phyloP scores from a whole-genome alignment of 2,888 invertebrate genomes.

The Stenoptilia bipunctidactyla region DNA sequence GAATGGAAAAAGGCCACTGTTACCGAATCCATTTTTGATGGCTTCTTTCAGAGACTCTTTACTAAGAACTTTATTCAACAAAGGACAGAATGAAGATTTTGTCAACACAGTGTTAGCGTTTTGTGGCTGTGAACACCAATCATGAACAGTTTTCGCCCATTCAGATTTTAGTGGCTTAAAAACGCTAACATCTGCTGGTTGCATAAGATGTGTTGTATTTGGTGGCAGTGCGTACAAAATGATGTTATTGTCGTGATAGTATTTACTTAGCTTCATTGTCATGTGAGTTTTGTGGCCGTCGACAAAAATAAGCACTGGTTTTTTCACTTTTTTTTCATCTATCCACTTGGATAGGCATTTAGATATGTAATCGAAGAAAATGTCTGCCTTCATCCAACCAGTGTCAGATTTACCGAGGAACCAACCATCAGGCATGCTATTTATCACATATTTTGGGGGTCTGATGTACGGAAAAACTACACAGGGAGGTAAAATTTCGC shows the following conservation, averaged over 20 bases:
- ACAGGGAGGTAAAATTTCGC: slow-evolving; percentile 15
- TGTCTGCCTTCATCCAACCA: slow-evolving; percentile 11
- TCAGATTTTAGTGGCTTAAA: slow-evolving; percentile 7
- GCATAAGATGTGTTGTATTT: slow-evolving; percentile 13
- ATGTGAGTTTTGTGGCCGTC: slow-evolving; percentile 13
- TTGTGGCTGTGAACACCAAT: slow-evolving; percentile 4
- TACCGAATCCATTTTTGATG: not conserved
- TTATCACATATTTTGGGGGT: slow-evolving; percentile 11
- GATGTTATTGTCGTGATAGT: slow-evolving; percentile 9
- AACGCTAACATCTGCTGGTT: slow-evolving; percentile 15
- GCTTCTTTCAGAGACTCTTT: not conserved
- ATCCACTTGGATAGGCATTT: slow-evolving; percentile 8
- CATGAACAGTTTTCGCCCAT: slow-evolving; percentile 6
- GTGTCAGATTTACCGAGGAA: slow-evolving; percentile 9
- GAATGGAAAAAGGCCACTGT: not conserved
- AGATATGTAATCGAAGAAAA: slow-evolving; percentile 12
- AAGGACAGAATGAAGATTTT: slow-evolving; percentile 7
- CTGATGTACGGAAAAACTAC: slow-evolving; percentile 14
- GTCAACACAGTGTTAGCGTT: slow-evolving; percentile 3
- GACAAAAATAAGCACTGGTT: slow-evolving; percentile 11
- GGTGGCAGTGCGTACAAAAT: slow-evolving; percentile 11
- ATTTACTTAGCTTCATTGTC: too few relatives aligned
- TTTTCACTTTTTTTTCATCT: slow-evolving; percentile 4
- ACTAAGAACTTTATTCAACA: not conserved
- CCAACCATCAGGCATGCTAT: slow-evolving; percentile 11